These are phyloP conservation scores for Smittia aterrima DNA, from an alignment of 2,888 invertebrate species.

Conservation along the genomic window DNA sequence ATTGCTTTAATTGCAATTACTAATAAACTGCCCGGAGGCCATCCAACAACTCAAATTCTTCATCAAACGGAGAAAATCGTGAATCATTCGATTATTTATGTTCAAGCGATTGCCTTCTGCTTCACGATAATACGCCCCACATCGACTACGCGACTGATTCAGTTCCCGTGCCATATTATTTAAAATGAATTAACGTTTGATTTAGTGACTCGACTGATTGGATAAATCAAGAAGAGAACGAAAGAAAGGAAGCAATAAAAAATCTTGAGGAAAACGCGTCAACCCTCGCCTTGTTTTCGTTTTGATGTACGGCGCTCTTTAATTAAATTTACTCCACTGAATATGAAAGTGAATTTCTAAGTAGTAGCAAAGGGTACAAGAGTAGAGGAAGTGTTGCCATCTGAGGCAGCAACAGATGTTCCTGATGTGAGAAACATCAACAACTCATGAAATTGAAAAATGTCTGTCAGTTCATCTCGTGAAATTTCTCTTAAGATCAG, in stretches of 20 bases:
- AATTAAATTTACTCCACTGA: conserved; percentile 16
- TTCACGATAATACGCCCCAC: background rate
- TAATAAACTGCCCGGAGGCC: background rate
- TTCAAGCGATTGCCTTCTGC: background rate
- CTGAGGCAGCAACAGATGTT: conserved; percentile 28
- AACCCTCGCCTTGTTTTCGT: conserved; percentile 15
- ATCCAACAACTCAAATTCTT: background rate
- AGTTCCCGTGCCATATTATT: background rate
- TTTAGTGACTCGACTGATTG: background rate
- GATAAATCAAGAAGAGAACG: background rate
- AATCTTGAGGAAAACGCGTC: background rate
- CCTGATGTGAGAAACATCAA: conserved; percentile 11
- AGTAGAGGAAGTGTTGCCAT: background rate
- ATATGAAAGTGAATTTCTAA: too few species aligned
- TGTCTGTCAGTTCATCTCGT: background rate
- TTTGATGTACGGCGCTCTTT: conserved; percentile 23
- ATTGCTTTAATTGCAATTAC: too few species aligned
- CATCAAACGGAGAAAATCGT: background rate
- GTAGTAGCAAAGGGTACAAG: background rate
- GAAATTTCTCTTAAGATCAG: background rate
- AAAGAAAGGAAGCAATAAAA: conserved; percentile 30
- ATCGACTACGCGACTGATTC: background rate
- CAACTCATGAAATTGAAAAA: background rate
- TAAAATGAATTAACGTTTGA: conserved; percentile 9
- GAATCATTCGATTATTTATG: background rate